These are phyloP conservation scores for Limonius californicus DNA, from an alignment of 1,140 invertebrate genomes.

Conservation along the genomic window DNA sequence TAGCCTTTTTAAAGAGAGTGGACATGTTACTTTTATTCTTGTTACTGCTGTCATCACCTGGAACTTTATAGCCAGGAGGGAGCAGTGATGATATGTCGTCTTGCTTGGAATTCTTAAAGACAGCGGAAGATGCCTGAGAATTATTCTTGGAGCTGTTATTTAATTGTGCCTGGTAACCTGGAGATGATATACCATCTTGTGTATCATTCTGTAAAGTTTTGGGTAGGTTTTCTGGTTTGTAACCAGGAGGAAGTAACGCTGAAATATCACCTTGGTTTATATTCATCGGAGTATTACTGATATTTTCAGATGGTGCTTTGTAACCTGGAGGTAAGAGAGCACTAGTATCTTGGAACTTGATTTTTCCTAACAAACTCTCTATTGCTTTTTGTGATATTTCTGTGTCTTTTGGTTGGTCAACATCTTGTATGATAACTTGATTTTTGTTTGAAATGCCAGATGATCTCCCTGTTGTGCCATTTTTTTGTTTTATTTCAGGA, in stretches of 20 bases:
- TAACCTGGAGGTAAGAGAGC: constrained; percentile 66
- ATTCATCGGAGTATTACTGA: constrained; percentile 3
- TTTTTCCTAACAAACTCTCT: constrained; percentile 37
- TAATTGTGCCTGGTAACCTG: constrained; percentile 53
- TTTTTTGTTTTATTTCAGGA: constrained; percentile 34
- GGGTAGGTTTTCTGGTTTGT: constrained; percentile 6
- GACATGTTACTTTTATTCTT: constrained; percentile 34
- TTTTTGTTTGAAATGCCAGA: constrained; percentile 51
- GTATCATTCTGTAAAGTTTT: constrained; percentile 30
- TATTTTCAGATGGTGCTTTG: constrained; percentile 26
- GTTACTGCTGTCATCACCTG: constrained; percentile 36
- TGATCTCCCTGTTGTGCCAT: constrained; percentile 49
- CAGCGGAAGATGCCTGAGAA: neutral
- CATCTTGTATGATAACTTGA: constrained; percentile 53
- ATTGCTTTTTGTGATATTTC: constrained; percentile 38
- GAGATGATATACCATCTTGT: constrained; percentile 42
- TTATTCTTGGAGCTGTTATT: constrained; percentile 15
- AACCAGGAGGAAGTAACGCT: neutral
- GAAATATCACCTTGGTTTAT: no score
- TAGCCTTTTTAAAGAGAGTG: neutral
- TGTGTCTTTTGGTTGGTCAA: constrained; percentile 50
- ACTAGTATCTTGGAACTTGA: constrained; percentile 56
- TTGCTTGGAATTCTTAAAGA: constrained; percentile 39
- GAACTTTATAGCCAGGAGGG: constrained; percentile 56
- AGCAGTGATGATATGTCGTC: constrained; percentile 60